Base-by-base conservation (phyloP, 2,888 invertebrate genomes). In the Spodoptera littoralis region DNA sequence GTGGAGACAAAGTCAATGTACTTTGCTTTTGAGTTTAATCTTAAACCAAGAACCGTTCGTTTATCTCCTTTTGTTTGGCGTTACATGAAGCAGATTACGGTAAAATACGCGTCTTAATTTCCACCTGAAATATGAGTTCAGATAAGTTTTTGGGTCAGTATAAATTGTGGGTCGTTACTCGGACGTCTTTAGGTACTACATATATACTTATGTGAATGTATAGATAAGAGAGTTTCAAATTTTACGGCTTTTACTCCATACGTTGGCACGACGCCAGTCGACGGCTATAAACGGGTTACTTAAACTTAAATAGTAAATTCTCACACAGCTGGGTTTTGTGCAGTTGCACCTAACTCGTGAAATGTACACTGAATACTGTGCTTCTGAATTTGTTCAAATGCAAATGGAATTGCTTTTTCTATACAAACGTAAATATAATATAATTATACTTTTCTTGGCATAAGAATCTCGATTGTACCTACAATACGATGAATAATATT, bases 191-290 rank as follows among this genome's bases (percentile, higher is more conserved):
- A 30, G 59, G 48, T 49, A 72, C 36, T 36, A 36, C 6, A 36
- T 36, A 36, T 67, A 62, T 65, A 51, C 65, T 68, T 66, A 36
- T 1, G 60, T 48, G 58, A 65, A 73, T 65, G 51, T 71, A 73
- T 67, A 73, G 65, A 65, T 63, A 73, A 68, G 65, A 13, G 52
- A 55, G 58, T 77, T 52, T 77, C 50, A 70, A 79, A 79, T 77
- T 79, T 79, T 70, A 74, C 63, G 65, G 59, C 61, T 67, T 79
- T 74, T 61, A 72, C 67, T 66, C 59, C 65, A 77, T 68, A 62
- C 65, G 62, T 76, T 84, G 84, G 83, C 84, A 56, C 63, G 24
- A 50, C 55, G 82, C 83, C 83, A 83, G 61, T 70, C 68, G 59
- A 57, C 66, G 73, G 70, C 71, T 70, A 70, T 80, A 76, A 80